Evolutionary conservation across 2,113 vertebrate species (phyloP).

Genomic region (Salvelinus fontinalis): DNA sequence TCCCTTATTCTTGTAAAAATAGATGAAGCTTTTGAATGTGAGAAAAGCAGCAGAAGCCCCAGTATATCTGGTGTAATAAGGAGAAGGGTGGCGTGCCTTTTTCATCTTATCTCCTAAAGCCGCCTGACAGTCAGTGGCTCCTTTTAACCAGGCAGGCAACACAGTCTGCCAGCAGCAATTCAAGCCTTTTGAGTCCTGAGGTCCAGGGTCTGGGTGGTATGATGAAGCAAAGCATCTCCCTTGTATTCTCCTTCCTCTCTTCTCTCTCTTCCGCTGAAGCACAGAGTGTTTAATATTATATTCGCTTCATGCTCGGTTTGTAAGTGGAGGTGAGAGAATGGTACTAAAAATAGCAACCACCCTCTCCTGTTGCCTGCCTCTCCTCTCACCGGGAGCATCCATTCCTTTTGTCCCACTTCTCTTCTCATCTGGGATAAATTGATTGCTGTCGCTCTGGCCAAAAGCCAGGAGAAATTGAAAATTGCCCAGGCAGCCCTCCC

Average conservation of each 20-base stretch:
- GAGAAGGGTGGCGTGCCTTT: background rate
- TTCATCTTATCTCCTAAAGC: conserved; percentile 3
- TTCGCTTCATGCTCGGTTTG: conserved; percentile 61
- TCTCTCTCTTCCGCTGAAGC: background rate
- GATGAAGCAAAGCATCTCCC: conserved; percentile 45
- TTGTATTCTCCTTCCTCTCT: too few species aligned
- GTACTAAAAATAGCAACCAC: conserved; percentile 72
- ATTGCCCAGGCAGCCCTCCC: conserved; percentile 32
- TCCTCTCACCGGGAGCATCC: conserved; percentile 53
- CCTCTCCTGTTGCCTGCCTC: background rate
- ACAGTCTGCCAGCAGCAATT: conserved; percentile 51
- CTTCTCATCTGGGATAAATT: conserved; percentile 69
- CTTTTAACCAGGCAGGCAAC: background rate
- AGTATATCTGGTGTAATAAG: conserved; percentile 21
- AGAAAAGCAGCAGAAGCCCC: conserved; percentile 8
- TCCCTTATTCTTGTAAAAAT: background rate
- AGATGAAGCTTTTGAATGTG: conserved; percentile 2
- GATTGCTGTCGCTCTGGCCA: conserved; percentile 67
- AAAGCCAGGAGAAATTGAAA: conserved; percentile 70
- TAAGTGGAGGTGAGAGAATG: conserved; percentile 69
- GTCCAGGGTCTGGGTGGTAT: too few species aligned
- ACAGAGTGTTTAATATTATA: conserved; percentile 59
- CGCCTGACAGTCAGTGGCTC: conserved; percentile 21
- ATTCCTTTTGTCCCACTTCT: conserved; percentile 74
- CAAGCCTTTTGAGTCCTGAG: background rate